phyloP scores from a whole-genome alignment of 2,797 vertebrate species.

The Manis javanica region DNA sequence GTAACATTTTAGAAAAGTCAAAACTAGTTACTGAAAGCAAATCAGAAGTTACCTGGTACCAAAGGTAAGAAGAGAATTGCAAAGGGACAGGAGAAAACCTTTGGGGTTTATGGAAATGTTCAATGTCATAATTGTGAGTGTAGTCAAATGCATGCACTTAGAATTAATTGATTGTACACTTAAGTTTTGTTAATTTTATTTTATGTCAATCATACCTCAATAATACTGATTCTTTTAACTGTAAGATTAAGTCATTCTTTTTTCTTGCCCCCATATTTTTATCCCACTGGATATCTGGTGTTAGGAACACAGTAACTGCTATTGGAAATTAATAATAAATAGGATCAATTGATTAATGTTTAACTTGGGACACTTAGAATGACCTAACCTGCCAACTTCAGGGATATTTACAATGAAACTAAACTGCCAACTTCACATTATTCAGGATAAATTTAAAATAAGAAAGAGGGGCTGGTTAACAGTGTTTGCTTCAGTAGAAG shows the following conservation, averaged over 20 bases:
- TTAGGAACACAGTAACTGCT: background rate
- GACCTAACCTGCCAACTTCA: background rate
- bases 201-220: background rate
- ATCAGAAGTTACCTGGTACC: background rate
- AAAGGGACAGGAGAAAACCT: background rate
- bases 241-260: slow-evolving; percentile 59
- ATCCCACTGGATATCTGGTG: background rate
- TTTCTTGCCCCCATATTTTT: slow-evolving; percentile 53
- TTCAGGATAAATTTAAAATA: slow-evolving; percentile 67
- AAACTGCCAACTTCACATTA: slow-evolving; percentile 50
- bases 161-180: background rate
- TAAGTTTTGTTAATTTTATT: slow-evolving; percentile 46
- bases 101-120: background rate
- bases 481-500: slow-evolving; percentile 50
- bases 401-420: slow-evolving; percentile 24
- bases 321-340: slow-evolving; percentile 52
- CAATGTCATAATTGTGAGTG: background rate
- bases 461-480: background rate
- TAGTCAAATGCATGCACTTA: background rate
- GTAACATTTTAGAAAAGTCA: background rate
- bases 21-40: background rate
- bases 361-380: slow-evolving; percentile 12
- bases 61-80: background rate
- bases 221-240: background rate
- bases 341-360: background rate